Evolutionary conservation across 2,888 invertebrate species (phyloP).

Genomic region (Halictus ligatus): DNA sequence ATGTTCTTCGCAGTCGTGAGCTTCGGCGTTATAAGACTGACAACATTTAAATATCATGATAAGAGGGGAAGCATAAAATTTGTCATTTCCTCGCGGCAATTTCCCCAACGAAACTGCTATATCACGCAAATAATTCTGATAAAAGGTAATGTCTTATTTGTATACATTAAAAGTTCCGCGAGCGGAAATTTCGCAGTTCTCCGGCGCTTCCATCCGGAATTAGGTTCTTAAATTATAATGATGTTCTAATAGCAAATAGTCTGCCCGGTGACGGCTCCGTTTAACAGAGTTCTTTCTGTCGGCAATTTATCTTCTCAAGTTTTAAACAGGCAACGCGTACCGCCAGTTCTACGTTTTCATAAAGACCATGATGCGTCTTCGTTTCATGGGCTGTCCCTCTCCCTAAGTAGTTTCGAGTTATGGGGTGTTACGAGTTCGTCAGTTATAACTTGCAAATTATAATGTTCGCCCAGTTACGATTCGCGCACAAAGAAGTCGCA

Average conservation of each 20-base stretch:
- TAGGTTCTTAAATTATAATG: constrained; percentile 25
- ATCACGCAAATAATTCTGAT: not conserved
- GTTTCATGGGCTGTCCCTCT: constrained; percentile 45
- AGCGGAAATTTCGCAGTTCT: constrained; percentile 16
- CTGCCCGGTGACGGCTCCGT: not conserved
- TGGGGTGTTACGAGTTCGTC: constrained; percentile 66
- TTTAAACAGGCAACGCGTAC: constrained; percentile 63
- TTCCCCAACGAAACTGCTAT: not conserved
- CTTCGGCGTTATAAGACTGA: not conserved
- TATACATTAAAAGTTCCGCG: not conserved
- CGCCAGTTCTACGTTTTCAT: constrained; percentile 60
- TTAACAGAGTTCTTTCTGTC: constrained; percentile 22
- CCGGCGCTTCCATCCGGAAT: not conserved
- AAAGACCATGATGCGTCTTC: constrained; percentile 66
- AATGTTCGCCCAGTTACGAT: constrained; percentile 56
- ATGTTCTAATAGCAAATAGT: constrained; percentile 3
- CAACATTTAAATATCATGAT: not conserved
- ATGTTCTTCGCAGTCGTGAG: no score
- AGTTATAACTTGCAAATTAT: constrained; percentile 73
- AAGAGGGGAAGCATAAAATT: not conserved
- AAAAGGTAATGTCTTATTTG: not conserved
- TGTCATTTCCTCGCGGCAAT: not conserved
- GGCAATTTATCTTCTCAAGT: constrained; percentile 52
- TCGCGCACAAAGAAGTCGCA: constrained; percentile 53
- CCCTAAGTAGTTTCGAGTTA: constrained; percentile 60